These are phyloP conservation scores for Habrosyne pyritoides DNA, from an alignment of 2,888 invertebrate genomes.

Conservation along the genomic window DNA sequence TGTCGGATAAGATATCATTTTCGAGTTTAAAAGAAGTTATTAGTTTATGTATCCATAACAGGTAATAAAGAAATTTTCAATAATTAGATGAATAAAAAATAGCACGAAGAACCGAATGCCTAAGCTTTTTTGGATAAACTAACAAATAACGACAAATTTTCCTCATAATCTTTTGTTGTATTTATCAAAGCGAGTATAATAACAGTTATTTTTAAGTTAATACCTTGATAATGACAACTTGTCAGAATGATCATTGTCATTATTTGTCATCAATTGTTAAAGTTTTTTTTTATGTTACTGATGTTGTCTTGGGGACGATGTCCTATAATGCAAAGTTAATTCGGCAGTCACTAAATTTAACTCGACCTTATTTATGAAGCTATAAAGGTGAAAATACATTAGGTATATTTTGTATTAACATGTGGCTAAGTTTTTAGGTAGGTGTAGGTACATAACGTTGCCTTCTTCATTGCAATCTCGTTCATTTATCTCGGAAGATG, in stretches of 20 bases:
- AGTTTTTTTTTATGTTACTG: slow-evolving; percentile 31
- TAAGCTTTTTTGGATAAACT: background rate
- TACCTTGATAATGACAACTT: slow-evolving; percentile 22
- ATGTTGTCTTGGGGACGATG: slow-evolving; percentile 33
- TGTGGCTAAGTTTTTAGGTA: slow-evolving; percentile 14
- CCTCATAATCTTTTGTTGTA: background rate
- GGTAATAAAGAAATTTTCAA: no score
- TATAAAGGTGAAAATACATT: background rate
- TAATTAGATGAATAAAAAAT: no score
- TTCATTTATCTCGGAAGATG: slow-evolving; percentile 44
- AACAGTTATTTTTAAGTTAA: background rate
- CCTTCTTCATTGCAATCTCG: slow-evolving; percentile 36
- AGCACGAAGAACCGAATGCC: no score
- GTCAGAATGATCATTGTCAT: slow-evolving; percentile 15
- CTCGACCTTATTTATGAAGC: background rate
- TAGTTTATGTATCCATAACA: no score
- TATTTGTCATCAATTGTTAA: slow-evolving; percentile 25
- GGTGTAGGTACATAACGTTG: slow-evolving; percentile 33
- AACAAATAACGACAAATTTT: background rate
- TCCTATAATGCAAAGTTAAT: background rate
- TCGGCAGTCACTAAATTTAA: background rate
- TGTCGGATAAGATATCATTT: no score
- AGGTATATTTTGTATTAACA: background rate
- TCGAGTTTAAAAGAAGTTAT: no score
- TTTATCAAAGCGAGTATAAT: background rate